These are phyloP conservation scores for Acleris sparsana DNA, from an alignment of 2,888 invertebrate genomes.

Conservation along the genomic window DNA sequence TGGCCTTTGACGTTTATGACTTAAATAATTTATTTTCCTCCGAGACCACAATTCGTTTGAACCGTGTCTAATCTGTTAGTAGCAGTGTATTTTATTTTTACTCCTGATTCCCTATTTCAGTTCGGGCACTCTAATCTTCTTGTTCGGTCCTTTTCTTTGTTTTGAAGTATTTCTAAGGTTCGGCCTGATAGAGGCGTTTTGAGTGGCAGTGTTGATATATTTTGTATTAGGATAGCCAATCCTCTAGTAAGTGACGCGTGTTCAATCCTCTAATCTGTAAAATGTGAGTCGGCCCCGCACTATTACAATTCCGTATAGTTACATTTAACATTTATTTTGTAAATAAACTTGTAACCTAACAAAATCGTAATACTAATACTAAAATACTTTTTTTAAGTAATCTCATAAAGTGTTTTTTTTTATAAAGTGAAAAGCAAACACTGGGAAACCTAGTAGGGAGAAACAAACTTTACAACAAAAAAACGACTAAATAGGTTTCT, in stretches of 20 bases:
- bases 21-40: conserved; percentile 32
- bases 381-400: too few species aligned
- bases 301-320: neutral
- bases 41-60: conserved; percentile 35
- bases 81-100: conserved; percentile 46
- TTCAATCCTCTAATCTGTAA: too few species aligned
- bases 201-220: conserved; percentile 38
- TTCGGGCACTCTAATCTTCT: conserved; percentile 65
- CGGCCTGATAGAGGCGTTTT: conserved; percentile 62
- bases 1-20: conserved; percentile 29
- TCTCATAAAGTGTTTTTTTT: too few species aligned
- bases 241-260: neutral
- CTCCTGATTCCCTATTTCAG: conserved; percentile 55
- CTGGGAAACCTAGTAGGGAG: too few species aligned
- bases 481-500: too few species aligned
- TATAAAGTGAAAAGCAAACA: too few species aligned
- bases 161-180: conserved; percentile 66
- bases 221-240: conserved; percentile 4
- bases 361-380: too few species aligned
- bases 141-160: conserved; percentile 66
- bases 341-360: too few species aligned
- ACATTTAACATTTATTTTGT: neutral
- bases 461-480: too few species aligned
- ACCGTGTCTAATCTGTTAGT: conserved; percentile 24
- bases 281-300: neutral